Percentiles rank a stretch among this genome's conserved stretches.
Conservation (phyloP, 2,888 invertebrate species). For the Cyclophora albipunctata region DNA sequence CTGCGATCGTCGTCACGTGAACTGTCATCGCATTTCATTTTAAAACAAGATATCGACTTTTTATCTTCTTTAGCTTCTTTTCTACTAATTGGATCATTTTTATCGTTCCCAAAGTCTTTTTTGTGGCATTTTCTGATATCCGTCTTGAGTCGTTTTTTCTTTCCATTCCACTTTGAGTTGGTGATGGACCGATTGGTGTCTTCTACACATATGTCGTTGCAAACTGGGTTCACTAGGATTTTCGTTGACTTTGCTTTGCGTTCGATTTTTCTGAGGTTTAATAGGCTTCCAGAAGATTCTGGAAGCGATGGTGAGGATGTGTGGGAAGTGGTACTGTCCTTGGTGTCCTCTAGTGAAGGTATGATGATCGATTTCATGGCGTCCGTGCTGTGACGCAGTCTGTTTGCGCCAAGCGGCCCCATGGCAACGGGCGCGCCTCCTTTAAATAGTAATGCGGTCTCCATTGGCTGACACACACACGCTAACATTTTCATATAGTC, state of each 20-base stretch:
- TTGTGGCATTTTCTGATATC: slow-evolving; percentile 37
- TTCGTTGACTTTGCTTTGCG: slow-evolving; percentile 66
- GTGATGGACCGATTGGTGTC: slow-evolving; percentile 59
- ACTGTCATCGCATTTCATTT: slow-evolving; percentile 65
- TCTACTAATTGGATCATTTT: slow-evolving; percentile 51
- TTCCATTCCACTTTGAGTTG: slow-evolving; percentile 60
- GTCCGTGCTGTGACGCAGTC: slow-evolving; percentile 52
- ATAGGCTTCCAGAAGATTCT: slow-evolving; percentile 48
- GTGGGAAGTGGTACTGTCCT: slow-evolving; percentile 46
- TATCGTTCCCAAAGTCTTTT: slow-evolving; percentile 37
- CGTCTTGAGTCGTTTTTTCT: slow-evolving; percentile 63
- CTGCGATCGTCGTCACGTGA: slow-evolving; percentile 55
- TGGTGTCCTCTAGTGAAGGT: slow-evolving; percentile 45
- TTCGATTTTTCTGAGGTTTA: slow-evolving; percentile 65
- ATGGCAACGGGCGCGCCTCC: slow-evolving; percentile 70
- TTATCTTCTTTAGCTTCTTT: slow-evolving; percentile 56
- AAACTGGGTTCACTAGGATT: slow-evolving; percentile 67
- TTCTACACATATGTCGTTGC: slow-evolving; percentile 61
- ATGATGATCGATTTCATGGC: slow-evolving; percentile 54
- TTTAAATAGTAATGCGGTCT: slow-evolving; percentile 71
- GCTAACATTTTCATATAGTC: slow-evolving; percentile 76
- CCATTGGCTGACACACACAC: slow-evolving; percentile 80
- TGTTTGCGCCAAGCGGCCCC: slow-evolving; percentile 70
- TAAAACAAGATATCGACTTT: slow-evolving; percentile 67
- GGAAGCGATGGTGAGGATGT: slow-evolving; percentile 51